phyloP scores from a whole-genome alignment of 2,797 vertebrate species.

The Hylomyscus alleni region DNA sequence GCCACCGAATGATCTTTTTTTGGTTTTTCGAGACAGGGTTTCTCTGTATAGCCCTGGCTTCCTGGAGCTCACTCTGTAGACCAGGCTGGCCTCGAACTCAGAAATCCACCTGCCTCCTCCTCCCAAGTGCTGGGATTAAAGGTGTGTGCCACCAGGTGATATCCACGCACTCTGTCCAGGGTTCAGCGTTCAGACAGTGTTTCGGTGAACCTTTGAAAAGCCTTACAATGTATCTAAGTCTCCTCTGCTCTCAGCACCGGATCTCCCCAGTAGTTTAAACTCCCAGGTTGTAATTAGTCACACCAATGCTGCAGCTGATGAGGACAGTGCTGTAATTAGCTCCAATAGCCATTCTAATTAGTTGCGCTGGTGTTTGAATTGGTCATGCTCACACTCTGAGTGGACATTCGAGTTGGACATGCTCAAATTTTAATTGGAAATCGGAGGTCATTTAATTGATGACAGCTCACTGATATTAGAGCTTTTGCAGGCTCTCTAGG shows the following conservation, averaged over 20 bases:
- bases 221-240: neutral
- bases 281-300: constrained; percentile 38
- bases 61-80: too few relatives aligned
- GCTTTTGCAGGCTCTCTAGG: neutral
- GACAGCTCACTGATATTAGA: neutral
- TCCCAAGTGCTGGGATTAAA: too few relatives aligned
- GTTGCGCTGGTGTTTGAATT: constrained; percentile 3
- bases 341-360: constrained; percentile 55
- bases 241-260: neutral
- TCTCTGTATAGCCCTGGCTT: too few relatives aligned
- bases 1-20: neutral
- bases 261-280: constrained; percentile 24
- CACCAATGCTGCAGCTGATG: constrained; percentile 35
- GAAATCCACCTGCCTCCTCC: too few relatives aligned
- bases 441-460: constrained; percentile 22
- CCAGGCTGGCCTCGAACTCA: too few relatives aligned
- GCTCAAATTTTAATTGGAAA: constrained; percentile 45
- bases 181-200: neutral
- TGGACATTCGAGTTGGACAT: neutral
- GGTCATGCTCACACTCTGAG: constrained; percentile 31
- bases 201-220: neutral
- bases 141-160: too few relatives aligned
- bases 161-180: neutral
- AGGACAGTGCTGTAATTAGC: constrained; percentile 54
- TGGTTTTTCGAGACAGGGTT: too few relatives aligned